Evolutionary conservation across 2,888 invertebrate species (phyloP), one percentile per base, ranked within the genome.

Genomic region (Pachymerium ferrugineum): DNA sequence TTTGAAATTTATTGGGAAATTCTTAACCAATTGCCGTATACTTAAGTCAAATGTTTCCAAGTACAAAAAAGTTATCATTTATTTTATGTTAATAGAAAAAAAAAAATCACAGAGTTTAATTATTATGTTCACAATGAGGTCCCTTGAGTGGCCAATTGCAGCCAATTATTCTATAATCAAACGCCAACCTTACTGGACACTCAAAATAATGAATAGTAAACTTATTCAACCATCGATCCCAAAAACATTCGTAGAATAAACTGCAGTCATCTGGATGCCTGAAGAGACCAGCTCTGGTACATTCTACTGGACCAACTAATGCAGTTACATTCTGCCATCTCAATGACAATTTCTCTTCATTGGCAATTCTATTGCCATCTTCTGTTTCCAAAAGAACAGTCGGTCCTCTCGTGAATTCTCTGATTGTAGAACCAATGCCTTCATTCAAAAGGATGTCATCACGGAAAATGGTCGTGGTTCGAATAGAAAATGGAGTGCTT

Each of bases 61-160:
- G n/a, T n/a, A n/a, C n/a, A n/a, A n/a, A n/a, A n/a, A n/a, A n/a
- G n/a, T n/a, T n/a, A n/a, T n/a, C n/a, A n/a, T n/a, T n/a, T n/a
- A n/a, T n/a, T n/a, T n/a, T n/a, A n/a, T n/a, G n/a, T n/a, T n/a
- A n/a, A n/a, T n/a, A n/a, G n/a, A n/a, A n/a, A n/a, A n/a, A n/a
- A n/a, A n/a, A n/a, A n/a, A n/a, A n/a, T n/a, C n/a, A n/a, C n/a
- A n/a, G n/a, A n/a, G n/a, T n/a, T 47, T 47, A 8, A 47, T 47
- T 47, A 47, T 47, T 16, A 16, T 47, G 68, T 31, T 70, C 30
- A 70, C 91, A 91, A 72, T 89, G 88, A 0, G 91, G 91, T 30
- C 91, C 91, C 80, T 90, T 89, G 79, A 89, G 90, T 0, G 91
- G 91, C 90, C 90, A 91, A 81, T 91, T 91, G 79, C 92, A 92